These are phyloP conservation scores for Paralichthys olivaceus DNA, from an alignment of 2,113 vertebrate species.

Conservation along the genomic window DNA sequence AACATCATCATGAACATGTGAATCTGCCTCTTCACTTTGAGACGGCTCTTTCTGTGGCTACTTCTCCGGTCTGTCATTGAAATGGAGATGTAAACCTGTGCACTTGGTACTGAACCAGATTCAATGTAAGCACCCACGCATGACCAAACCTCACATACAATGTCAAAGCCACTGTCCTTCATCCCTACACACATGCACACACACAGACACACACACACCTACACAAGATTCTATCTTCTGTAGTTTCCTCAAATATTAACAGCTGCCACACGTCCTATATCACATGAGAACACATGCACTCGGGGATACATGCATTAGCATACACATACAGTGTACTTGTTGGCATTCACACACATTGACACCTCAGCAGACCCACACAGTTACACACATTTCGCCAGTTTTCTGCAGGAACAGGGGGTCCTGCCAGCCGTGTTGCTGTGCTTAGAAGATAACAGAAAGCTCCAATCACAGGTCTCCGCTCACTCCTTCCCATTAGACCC, in stretches of 20 bases:
- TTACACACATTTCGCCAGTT: slow-evolving; percentile 23
- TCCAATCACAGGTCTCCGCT: slow-evolving; percentile 57
- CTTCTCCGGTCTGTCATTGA: not conserved
- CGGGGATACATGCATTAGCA: slow-evolving; percentile 23
- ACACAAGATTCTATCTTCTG: slow-evolving; percentile 3
- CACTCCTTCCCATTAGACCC: slow-evolving; percentile 45
- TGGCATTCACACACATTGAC: slow-evolving; percentile 37
- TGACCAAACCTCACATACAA: slow-evolving; percentile 9
- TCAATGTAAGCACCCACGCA: slow-evolving; percentile 10
- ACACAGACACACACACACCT: not conserved
- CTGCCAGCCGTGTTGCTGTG: slow-evolving; percentile 62
- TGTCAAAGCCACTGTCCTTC: slow-evolving; percentile 18
- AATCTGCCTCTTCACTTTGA: no score
- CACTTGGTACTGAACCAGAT: not conserved
- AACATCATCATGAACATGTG: no score
- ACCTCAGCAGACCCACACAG: slow-evolving; percentile 9
- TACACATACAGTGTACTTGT: slow-evolving; percentile 33
- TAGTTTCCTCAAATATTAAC: slow-evolving; percentile 24
- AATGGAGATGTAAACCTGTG: not conserved
- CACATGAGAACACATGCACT: slow-evolving; percentile 3
- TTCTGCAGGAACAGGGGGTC: slow-evolving; percentile 33
- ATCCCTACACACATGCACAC: not conserved
- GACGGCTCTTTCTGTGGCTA: not conserved
- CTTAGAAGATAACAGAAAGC: slow-evolving; percentile 66
- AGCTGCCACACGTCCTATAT: not conserved